Evolutionary conservation across 2,797 vertebrate species (phyloP), one percentile per base, ranked within the genome.

Genomic region (Gallinago stenura): DNA sequence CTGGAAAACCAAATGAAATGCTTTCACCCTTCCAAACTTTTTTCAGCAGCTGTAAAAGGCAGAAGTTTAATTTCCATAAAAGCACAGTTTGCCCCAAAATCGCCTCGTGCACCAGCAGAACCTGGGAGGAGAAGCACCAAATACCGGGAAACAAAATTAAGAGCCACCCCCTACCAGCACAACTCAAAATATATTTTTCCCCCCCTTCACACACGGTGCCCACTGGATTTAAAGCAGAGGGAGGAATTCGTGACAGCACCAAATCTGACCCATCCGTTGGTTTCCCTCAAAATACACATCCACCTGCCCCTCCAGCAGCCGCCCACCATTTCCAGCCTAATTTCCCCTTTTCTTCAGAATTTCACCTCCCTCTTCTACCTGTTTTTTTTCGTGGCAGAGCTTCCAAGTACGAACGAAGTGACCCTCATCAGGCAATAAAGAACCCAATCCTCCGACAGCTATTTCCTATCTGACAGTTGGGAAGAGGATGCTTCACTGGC

Each of bases 381-480:
- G 19, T 73, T 87, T 35, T 60, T 60, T 28, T 30, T 28, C 50
- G 15, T 16, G 24, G 58, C 85, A 37, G 93, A 96, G 57, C 83
- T 92, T 80, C 94, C 87, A 93, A 96, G 46, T 70, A 70, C 71
- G 48, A 85, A 83, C 3, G 64, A 97, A 97, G 68, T 80, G 90
- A 96, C 95, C 96, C 92, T 85, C 18, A 1, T 35, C 88, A 79
- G 75, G 81, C 90, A 78, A 22, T 73, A 56, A 95, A 91, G 90
- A 79, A 93, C 83, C 96, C 90, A 97, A 96, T 81, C 54, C 93
- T 93, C 20, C 8, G 91, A 10, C 84, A 96, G 83, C 73, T 83
- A 62, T 75, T 93, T 93, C 90, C 95, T 84, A 25, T 66, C 90
- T 31, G 50, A 92, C 97, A 95, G 86, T 80, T 95, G 97, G 95